A percentile compares a stretch with the other conserved stretches of the same genome.
Conservation (phyloP, 2,888 invertebrate genomes). For the Tubiluchus corallicola region DNA sequence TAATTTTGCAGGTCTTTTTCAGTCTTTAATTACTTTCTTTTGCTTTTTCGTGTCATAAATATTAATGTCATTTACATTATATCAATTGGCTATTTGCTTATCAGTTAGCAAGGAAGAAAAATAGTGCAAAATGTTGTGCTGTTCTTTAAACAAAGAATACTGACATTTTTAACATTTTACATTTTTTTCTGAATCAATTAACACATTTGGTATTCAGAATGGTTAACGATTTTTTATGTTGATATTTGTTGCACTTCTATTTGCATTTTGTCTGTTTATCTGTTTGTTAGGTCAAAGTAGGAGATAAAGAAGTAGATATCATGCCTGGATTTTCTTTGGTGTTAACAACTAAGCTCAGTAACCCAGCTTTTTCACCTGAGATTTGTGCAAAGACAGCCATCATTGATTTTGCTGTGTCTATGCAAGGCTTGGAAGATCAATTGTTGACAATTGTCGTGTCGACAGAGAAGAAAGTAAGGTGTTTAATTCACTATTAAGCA, state of each 20-base stretch:
- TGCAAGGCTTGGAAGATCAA: constrained; percentile 88
- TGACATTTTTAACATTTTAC: constrained; percentile 8
- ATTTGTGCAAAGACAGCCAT: constrained; percentile 89
- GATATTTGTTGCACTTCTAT: too few relatives aligned
- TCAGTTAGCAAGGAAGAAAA: too few relatives aligned
- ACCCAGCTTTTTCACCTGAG: constrained; percentile 91
- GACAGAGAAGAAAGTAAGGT: constrained; percentile 66
- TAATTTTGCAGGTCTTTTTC: too few relatives aligned
- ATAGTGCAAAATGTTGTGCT: too few relatives aligned
- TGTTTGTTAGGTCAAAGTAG: constrained; percentile 31
- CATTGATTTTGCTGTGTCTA: constrained; percentile 92
- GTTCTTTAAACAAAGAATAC: too few relatives aligned
- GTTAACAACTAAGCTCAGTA: constrained; percentile 84
- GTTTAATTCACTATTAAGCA: too few relatives aligned
- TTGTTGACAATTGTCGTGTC: constrained; percentile 65
- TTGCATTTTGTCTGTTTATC: background rate
- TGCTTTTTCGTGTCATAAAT: too few relatives aligned
- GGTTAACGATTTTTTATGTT: too few relatives aligned
- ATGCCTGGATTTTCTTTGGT: constrained; percentile 88
- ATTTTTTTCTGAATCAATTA: background rate
- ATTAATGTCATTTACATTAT: constrained; percentile 5
- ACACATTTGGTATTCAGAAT: background rate
- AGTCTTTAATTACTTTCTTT: too few relatives aligned
- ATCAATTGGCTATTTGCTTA: too few relatives aligned
- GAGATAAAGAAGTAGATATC: constrained; percentile 87